Conservation (phyloP, 2,888 invertebrate genomes). For the Auanema sp. region DNA sequence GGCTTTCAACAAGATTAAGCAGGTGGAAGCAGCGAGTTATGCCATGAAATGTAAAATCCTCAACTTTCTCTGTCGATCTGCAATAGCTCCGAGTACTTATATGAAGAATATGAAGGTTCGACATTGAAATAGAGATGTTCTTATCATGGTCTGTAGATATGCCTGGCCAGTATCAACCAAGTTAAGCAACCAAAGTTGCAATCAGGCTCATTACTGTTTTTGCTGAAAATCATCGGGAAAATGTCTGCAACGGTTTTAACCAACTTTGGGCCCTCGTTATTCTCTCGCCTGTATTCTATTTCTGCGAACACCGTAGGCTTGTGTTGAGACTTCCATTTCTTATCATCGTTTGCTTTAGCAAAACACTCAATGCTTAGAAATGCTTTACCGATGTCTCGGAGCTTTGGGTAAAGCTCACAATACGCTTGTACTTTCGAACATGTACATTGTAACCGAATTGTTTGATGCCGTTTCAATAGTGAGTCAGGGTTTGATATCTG, state of each 20-base stretch:
- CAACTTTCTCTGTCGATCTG: conserved; percentile 29
- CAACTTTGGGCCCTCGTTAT: conserved; percentile 24
- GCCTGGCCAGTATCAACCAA: conserved; percentile 21
- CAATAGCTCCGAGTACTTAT: conserved; percentile 29
- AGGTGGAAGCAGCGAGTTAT: conserved; percentile 5
- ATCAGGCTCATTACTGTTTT: conserved; percentile 25
- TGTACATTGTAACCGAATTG: conserved; percentile 22
- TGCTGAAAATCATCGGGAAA: conserved; percentile 26
- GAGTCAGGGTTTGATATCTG: neutral
- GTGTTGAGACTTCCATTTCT: neutral
- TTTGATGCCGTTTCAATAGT: conserved; percentile 22
- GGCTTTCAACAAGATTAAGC: neutral
- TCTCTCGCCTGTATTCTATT: conserved; percentile 23
- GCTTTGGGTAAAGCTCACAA: conserved; percentile 29
- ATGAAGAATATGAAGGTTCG: conserved; percentile 40
- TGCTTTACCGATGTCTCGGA: conserved; percentile 34
- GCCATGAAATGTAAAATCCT: conserved; percentile 21
- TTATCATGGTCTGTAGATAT: conserved; percentile 21
- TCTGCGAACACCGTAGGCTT: conserved; percentile 4
- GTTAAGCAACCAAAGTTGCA: conserved; percentile 8
- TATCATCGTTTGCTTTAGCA: conserved; percentile 4
- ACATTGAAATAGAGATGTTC: too few relatives aligned
- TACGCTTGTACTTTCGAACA: conserved; percentile 24
- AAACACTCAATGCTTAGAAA: conserved; percentile 18
- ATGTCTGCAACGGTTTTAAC: conserved; percentile 31